phyloP scores from a whole-genome alignment of 1,140 invertebrate species.

The Drosophila setifemur region DNA sequence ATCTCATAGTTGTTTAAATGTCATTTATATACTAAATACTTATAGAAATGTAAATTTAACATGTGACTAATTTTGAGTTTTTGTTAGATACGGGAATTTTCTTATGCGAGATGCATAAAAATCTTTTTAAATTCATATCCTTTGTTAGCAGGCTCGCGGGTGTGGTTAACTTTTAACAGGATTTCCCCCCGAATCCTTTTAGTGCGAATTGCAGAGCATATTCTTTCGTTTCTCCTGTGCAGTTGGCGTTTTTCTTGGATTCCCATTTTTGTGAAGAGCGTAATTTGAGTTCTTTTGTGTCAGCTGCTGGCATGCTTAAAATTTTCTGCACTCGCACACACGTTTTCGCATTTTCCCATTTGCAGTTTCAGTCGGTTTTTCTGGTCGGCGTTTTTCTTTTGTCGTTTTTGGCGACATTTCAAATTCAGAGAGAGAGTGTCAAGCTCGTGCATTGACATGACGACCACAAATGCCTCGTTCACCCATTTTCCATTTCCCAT shows the following conservation, averaged over 20 bases:
- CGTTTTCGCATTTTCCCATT: constrained; percentile 30
- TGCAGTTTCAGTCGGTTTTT: constrained; percentile 25
- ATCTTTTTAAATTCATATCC: neutral
- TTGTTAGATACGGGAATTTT: too few species aligned
- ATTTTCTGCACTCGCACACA: constrained; percentile 33
- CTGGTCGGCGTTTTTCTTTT: constrained; percentile 18
- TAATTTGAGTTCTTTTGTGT: constrained; percentile 67
- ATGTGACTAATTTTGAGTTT: neutral
- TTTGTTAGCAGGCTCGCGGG: constrained; percentile 20
- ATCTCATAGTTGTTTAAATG: too few species aligned
- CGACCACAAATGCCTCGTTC: constrained; percentile 54
- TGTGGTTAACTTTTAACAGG: constrained; percentile 17
- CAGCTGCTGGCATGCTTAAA: constrained; percentile 45
- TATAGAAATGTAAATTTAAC: too few species aligned
- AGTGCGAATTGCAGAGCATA: constrained; percentile 3
- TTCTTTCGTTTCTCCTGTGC: neutral
- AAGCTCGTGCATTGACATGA: constrained; percentile 74
- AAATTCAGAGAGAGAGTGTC: constrained; percentile 71
- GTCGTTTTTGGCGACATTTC: constrained; percentile 66
- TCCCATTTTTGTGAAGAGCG: constrained; percentile 65
- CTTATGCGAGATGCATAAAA: neutral
- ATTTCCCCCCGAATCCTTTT: constrained; percentile 17
- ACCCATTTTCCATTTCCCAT: constrained; percentile 19
- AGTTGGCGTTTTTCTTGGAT: constrained; percentile 10
- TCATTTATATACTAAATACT: neutral